Evolutionary conservation across 2,113 vertebrate species (phyloP).

Genomic region (Toxotes chatareus): DNA sequence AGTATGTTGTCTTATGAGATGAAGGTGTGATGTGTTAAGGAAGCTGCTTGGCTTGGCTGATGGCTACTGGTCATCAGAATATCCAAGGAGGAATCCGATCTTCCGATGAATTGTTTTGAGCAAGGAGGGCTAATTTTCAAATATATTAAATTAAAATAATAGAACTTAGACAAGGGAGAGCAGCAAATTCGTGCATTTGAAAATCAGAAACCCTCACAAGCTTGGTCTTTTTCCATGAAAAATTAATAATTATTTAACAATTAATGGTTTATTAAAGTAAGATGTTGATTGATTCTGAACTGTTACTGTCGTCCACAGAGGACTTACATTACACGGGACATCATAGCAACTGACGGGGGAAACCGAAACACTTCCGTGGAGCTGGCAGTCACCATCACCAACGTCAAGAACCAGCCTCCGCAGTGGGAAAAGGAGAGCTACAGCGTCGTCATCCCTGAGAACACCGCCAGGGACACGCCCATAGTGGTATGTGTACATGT

Average conservation of each 20-base stretch:
- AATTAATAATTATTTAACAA: too few relatives aligned
- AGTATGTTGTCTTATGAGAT: neutral
- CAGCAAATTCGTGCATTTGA: neutral
- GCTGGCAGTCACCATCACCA: constrained; percentile 87
- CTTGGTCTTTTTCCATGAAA: too few relatives aligned
- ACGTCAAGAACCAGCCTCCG: constrained; percentile 90
- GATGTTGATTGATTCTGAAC: neutral
- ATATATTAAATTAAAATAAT: too few relatives aligned
- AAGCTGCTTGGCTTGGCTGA: neutral
- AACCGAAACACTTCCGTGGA: constrained; percentile 88
- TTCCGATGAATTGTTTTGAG: neutral
- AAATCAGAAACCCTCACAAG: neutral
- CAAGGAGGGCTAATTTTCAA: neutral
- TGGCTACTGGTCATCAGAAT: too few relatives aligned
- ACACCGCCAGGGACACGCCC: constrained; percentile 84
- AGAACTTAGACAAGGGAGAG: neutral
- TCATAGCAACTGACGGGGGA: constrained; percentile 88
- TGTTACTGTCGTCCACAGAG: constrained; percentile 68
- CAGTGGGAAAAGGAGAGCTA: constrained; percentile 89
- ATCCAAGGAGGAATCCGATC: neutral
- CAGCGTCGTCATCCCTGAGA: constrained; percentile 87
- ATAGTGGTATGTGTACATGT: constrained; percentile 77
- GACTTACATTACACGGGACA: constrained; percentile 84
- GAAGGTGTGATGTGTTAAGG: neutral
- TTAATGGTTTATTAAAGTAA: too few relatives aligned